Base-by-base conservation (phyloP, 2,113 vertebrate species). In the Polyodon spathula region DNA sequence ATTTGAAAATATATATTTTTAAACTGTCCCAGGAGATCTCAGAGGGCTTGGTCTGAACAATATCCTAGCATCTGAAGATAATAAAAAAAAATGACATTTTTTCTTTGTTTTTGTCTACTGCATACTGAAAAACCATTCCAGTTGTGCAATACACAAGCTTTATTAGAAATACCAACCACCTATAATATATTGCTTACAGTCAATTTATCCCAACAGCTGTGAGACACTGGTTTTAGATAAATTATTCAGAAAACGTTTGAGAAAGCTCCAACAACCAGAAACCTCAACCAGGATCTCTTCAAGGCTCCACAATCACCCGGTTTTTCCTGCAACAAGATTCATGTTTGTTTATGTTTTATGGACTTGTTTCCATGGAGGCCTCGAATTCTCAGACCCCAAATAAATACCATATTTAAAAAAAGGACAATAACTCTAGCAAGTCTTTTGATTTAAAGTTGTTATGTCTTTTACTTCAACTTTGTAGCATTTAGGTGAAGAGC, bases 331-430 rank as follows among this genome's bases (percentile, higher is more conserved):
- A 12, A 59, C 65, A 5, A 50, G 76, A 73, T 65, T 51, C 37
- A 37, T 67, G 69, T 68, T 68, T 84, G 76, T 83, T 82, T 84
- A 64, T 84, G 75, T 87, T 80, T 69, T 75, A 65, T 14, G 67
- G 69, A 66, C 42, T 52, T 41, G 82, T 84, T 76, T 48, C 75
- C 78, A 79, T 60, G 75, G 85, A 68, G 55, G 81, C 50, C 1
- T 2, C 5, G 59, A 38, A 55, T 77, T 83, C 74, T 78, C 76
- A 78, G 77, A 74, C 68, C 1, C 72, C 51, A 64, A 27, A 61
- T 70, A 71, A 81, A 27, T 27, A 27, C 27, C 27, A 27, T 27
- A 27, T 27, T 27, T 27, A 27, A 27, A 27, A 27, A 27, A 27
- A 27, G 27, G 27, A 27, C 27, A 27, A 27, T 27, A 27, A 27